Conservation (phyloP, 2,888 invertebrate species). For the Liodrosophila aerea region DNA sequence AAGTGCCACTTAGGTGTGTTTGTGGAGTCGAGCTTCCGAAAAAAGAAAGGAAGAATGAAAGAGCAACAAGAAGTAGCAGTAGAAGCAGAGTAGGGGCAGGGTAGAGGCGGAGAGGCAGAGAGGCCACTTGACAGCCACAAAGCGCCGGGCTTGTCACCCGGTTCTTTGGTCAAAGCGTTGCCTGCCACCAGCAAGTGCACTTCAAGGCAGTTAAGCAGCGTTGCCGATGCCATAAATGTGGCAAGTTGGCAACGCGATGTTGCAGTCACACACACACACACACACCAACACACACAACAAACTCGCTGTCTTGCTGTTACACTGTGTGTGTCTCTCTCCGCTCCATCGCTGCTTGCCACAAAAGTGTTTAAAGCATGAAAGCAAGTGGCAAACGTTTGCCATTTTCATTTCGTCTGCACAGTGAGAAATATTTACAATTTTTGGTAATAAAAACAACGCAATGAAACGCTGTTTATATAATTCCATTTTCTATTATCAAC, state of each 20-base stretch:
- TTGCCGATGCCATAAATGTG: conserved; percentile 67
- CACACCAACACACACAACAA: not conserved
- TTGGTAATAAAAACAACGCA: no score
- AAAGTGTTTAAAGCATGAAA: conserved; percentile 51
- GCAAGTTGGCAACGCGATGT: conserved; percentile 43
- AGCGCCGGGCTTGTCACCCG: conserved; percentile 75
- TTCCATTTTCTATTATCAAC: no score
- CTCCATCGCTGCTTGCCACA: conserved; percentile 23
- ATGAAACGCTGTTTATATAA: no score
- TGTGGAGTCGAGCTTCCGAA: conserved; percentile 49
- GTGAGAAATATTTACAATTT: no score
- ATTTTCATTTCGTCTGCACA: conserved; percentile 34
- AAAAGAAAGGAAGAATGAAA: conserved; percentile 25
- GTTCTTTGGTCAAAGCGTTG: conserved; percentile 72
- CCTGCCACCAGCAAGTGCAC: conserved; percentile 60
- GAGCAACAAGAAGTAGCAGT: not conserved
- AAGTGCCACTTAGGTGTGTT: conserved; percentile 62
- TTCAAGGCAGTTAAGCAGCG: conserved; percentile 71
- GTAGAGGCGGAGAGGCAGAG: conserved; percentile 3
- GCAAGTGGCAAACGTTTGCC: conserved; percentile 63
- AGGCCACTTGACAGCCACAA: conserved; percentile 73
- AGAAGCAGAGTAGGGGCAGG: not conserved
- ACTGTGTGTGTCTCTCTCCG: no score
- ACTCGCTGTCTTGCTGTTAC: not conserved
- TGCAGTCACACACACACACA: conserved; percentile 24